Evolutionary conservation across 2,888 invertebrate genomes (phyloP).

Genomic region (Coremacera marginata): DNA sequence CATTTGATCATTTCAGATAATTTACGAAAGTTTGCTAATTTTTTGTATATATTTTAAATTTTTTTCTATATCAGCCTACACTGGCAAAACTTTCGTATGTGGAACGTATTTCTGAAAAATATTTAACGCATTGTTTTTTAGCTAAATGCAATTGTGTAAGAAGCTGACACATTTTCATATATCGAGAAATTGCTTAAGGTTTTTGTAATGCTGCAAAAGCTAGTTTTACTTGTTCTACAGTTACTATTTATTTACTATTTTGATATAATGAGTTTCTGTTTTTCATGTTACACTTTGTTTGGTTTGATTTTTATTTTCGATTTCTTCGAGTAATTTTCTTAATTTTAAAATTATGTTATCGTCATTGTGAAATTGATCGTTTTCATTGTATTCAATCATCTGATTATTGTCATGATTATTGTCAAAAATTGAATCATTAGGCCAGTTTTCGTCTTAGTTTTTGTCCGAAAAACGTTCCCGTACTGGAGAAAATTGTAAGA

Average conservation of each 20-base stretch:
- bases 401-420: too few relatives aligned
- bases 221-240: background rate
- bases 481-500: too few relatives aligned
- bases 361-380: too few relatives aligned
- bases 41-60: constrained; percentile 5
- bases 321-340: background rate
- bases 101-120: constrained; percentile 67
- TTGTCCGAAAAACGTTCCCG: too few relatives aligned
- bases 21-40: constrained; percentile 26
- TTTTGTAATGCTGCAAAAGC: background rate
- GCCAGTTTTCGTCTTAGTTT: too few relatives aligned
- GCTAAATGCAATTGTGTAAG: constrained; percentile 70
- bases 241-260: background rate
- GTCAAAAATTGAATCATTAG: too few relatives aligned
- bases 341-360: background rate
- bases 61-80: constrained; percentile 51
- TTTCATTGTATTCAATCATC: too few relatives aligned
- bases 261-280: background rate
- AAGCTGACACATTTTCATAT: constrained; percentile 12
- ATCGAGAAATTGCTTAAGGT: background rate
- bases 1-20: background rate
- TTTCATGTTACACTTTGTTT: background rate
- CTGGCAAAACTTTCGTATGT: constrained; percentile 63
- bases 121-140: constrained; percentile 68
- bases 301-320: background rate